Evolutionary conservation across 2,113 vertebrate species (phyloP).

Genomic region (Hypanus sabinus): DNA sequence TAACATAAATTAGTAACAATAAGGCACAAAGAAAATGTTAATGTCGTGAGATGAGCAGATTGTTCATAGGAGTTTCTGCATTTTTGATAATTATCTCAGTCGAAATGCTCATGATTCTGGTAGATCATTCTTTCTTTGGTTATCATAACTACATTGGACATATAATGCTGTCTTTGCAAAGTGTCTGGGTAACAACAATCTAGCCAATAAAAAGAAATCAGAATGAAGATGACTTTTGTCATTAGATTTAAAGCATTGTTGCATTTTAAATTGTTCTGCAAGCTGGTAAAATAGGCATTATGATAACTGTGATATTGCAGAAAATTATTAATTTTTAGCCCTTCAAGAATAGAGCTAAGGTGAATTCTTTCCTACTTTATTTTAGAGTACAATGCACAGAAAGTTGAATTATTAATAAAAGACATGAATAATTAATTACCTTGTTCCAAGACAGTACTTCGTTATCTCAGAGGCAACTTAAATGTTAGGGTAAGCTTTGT

Average conservation of each 20-base stretch:
- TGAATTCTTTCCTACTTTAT: not conserved
- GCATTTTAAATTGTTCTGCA: not conserved
- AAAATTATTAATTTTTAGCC: not conserved
- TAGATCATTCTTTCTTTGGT: not conserved
- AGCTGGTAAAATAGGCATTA: not conserved
- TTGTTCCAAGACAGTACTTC: not conserved
- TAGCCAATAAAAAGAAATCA: not conserved
- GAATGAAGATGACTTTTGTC: not conserved
- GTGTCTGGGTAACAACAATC: not conserved
- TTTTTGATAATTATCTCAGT: not conserved
- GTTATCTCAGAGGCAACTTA: not conserved
- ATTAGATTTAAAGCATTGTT: not conserved
- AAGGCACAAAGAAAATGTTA: not conserved
- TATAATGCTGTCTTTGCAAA: conserved; percentile 12
- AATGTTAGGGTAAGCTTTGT: not conserved
- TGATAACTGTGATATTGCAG: not conserved
- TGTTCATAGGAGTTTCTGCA: not conserved
- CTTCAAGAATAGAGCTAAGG: not conserved
- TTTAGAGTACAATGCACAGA: too few species aligned
- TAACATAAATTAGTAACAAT: not conserved
- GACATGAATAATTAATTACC: not conserved
- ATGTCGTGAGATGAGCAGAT: not conserved
- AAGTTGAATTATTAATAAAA: too few species aligned
- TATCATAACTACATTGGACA: not conserved
- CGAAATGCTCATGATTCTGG: not conserved